phyloP scores from a whole-genome alignment of 2,888 invertebrate species.

The Clitarchus hookeri region DNA sequence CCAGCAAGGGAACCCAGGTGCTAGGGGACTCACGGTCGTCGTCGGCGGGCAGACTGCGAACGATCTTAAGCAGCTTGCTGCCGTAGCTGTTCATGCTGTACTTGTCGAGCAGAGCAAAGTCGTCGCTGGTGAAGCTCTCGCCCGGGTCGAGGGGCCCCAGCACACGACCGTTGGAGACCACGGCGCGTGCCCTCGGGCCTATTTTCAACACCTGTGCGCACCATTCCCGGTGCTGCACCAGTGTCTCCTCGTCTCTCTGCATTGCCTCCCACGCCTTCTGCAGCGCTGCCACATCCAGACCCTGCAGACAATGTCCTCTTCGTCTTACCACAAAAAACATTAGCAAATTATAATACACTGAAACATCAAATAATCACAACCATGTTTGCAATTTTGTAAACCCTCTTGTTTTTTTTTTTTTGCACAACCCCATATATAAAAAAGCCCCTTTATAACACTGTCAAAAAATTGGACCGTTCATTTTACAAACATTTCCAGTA shows the following conservation, averaged over 20 bases:
- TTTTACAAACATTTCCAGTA: too few species aligned
- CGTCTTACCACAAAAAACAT: background rate
- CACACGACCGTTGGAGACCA: conserved; percentile 87
- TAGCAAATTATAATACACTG: background rate
- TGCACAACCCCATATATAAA: too few species aligned
- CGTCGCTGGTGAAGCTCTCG: conserved; percentile 83
- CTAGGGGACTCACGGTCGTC: conserved; percentile 52
- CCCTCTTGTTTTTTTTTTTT: too few species aligned
- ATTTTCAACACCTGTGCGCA: conserved; percentile 73
- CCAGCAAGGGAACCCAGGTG: too few species aligned
- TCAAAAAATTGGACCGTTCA: too few species aligned
- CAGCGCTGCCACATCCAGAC: conserved; percentile 31
- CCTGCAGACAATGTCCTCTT: conserved; percentile 23
- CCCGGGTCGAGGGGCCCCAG: conserved; percentile 77
- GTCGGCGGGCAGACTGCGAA: conserved; percentile 56
- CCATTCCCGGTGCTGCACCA: conserved; percentile 62
- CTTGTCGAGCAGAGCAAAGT: conserved; percentile 87
- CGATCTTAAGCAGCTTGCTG: conserved; percentile 70
- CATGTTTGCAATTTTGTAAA: too few species aligned
- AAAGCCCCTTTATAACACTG: too few species aligned
- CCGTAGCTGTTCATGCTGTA: conserved; percentile 65
- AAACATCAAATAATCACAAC: conserved; percentile 4
- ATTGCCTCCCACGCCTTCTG: conserved; percentile 10
- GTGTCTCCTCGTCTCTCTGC: background rate
- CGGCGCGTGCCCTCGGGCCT: conserved; percentile 66